Evolutionary conservation across 1,140 invertebrate genomes (phyloP).

Genomic region (Bombus cullumanus): DNA sequence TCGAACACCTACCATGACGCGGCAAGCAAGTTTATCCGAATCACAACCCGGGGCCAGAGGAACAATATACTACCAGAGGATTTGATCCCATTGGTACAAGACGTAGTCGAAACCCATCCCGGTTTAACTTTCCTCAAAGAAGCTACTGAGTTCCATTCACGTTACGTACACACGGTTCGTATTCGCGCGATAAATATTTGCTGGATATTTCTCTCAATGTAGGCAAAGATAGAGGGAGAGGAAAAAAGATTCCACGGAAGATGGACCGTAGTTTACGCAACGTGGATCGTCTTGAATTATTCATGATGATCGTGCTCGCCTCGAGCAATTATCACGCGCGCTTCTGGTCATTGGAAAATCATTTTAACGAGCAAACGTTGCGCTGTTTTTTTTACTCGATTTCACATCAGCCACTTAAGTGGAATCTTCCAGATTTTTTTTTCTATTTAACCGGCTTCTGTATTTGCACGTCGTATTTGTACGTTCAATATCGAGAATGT

Average conservation of each 20-base stretch:
- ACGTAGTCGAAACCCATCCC: constrained; percentile 99
- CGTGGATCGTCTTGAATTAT: constrained; percentile 46
- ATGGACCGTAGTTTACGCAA: constrained; percentile 23
- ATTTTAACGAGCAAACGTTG: neutral
- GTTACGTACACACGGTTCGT: constrained; percentile 97
- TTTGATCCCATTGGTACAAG: constrained; percentile 96
- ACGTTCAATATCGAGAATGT: neutral
- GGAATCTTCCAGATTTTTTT: neutral
- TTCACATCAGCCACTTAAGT: neutral
- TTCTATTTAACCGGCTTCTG: neutral
- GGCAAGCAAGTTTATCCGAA: constrained; percentile 94
- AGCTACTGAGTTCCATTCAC: constrained; percentile 98
- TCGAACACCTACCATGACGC: constrained; percentile 92
- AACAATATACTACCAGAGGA: constrained; percentile 91
- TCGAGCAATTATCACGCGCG: constrained; percentile 26
- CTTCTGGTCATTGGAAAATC: neutral
- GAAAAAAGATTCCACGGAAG: constrained; percentile 7
- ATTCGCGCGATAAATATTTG: constrained; percentile 46
- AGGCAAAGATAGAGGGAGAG: neutral
- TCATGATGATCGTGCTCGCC: constrained; percentile 24
- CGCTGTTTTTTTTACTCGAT: neutral
- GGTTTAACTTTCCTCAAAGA: constrained; percentile 98
- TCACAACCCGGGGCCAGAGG: constrained; percentile 88
- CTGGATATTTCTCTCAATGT: neutral
- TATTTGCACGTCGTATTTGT: neutral